Evolutionary conservation across 2,888 invertebrate species (phyloP).

Genomic region (Synergus gifuensis): DNA sequence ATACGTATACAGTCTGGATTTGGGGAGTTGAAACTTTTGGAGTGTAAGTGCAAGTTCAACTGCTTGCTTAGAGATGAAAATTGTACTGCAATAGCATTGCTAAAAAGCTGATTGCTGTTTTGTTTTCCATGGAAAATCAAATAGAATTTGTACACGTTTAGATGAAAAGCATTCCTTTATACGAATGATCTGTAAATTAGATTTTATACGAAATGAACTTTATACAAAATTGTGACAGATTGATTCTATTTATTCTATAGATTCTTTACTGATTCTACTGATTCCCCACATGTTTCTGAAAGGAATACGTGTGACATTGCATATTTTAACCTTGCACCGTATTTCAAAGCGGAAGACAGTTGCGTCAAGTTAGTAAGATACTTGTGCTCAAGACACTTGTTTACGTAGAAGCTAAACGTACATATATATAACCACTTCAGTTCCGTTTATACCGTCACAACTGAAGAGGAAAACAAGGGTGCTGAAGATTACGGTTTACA

Average conservation of each 20-base stretch:
- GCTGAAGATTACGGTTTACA: background rate
- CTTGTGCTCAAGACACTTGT: conserved; percentile 21
- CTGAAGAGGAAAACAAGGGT: conserved; percentile 14
- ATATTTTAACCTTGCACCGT: background rate
- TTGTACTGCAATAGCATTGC: conserved; percentile 8
- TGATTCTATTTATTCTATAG: too few relatives aligned
- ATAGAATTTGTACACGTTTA: background rate
- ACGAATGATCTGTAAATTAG: too few relatives aligned
- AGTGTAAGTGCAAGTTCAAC: conserved; percentile 19
- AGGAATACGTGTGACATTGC: background rate
- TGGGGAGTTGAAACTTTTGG: conserved; percentile 32
- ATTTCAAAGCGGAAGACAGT: background rate
- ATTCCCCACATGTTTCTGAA: background rate
- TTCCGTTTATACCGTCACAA: background rate
- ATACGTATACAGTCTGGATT: background rate
- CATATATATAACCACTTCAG: background rate
- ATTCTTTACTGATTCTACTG: too few relatives aligned
- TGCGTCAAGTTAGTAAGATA: conserved; percentile 10
- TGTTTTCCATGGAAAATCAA: conserved; percentile 7
- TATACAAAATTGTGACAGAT: too few relatives aligned
- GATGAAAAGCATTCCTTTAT: background rate
- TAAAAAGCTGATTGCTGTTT: background rate
- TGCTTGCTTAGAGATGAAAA: conserved; percentile 15
- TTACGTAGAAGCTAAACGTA: conserved; percentile 7
- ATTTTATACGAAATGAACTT: too few relatives aligned